Percentiles rank a stretch among this genome's conserved stretches.
phyloP scores from a whole-genome alignment of 2,888 invertebrate species.

The Ophonus ardosiacus region DNA sequence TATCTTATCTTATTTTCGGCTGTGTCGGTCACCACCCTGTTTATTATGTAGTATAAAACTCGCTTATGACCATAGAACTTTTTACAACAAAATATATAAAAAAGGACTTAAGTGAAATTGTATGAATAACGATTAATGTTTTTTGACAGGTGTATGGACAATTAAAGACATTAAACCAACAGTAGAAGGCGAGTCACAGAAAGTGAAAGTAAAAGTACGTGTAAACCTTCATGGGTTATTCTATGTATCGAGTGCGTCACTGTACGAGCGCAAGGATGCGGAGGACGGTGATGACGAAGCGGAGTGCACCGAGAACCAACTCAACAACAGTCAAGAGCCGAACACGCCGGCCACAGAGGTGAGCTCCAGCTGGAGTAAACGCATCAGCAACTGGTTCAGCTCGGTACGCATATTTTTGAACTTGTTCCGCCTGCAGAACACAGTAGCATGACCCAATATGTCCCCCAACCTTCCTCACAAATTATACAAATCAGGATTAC shows the following conservation, averaged over 20 bases:
- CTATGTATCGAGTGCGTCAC: conserved; percentile 89
- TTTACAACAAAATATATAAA: background rate
- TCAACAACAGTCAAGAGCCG: conserved; percentile 70
- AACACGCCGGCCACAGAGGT: conserved; percentile 73
- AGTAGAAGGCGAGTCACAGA: conserved; percentile 93
- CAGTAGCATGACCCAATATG: conserved; percentile 57
- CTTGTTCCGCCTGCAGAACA: conserved; percentile 63
- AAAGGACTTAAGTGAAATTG: background rate
- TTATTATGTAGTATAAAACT: too few relatives aligned
- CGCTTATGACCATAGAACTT: too few relatives aligned
- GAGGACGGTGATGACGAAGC: conserved; percentile 74
- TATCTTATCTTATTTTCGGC: too few relatives aligned
- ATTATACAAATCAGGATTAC: background rate
- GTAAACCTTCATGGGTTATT: conserved; percentile 96
- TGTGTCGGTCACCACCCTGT: too few relatives aligned
- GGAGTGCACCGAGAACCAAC: conserved; percentile 68
- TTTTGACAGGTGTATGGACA: conserved; percentile 82
- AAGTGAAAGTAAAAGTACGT: conserved; percentile 96
- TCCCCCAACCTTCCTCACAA: background rate
- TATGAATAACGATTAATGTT: background rate
- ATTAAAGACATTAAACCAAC: conserved; percentile 92
- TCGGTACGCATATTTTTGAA: conserved; percentile 74
- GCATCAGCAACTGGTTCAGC: conserved; percentile 76
- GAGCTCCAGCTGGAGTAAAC: conserved; percentile 76
- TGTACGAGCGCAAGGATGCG: conserved; percentile 86